Conservation (phyloP, 2,888 invertebrate genomes). For the Ommatoiulus sabulosus region DNA sequence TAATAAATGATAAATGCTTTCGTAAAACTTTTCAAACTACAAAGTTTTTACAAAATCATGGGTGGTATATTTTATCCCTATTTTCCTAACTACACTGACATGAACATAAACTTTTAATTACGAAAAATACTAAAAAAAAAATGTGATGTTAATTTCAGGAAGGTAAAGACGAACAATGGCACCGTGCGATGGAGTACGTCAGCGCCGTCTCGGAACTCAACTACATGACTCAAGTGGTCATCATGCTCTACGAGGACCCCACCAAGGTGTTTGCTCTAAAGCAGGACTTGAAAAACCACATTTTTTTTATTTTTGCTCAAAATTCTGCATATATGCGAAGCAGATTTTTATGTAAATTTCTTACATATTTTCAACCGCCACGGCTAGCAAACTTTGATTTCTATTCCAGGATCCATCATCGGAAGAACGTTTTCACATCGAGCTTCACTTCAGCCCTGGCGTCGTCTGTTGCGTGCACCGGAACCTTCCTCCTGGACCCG, state of each 20-base stretch:
- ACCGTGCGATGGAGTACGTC: slow-evolving; percentile 97
- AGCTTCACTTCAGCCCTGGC: slow-evolving; percentile 98
- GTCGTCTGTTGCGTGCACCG: slow-evolving; percentile 96
- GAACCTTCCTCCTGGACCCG: slow-evolving; percentile 91
- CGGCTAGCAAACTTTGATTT: background rate
- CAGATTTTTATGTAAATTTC: background rate
- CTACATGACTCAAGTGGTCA: slow-evolving; percentile 99
- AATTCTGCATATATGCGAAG: background rate
- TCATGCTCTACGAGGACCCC: slow-evolving; percentile 99
- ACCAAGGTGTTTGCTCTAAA: slow-evolving; percentile 74
- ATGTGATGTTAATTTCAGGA: slow-evolving; percentile 70
- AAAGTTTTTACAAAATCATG: no score
- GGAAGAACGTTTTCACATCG: slow-evolving; percentile 88
- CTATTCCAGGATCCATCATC: slow-evolving; percentile 66
- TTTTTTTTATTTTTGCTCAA: no score
- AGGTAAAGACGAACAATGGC: slow-evolving; percentile 95
- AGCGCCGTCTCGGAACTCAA: slow-evolving; percentile 98
- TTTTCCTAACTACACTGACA: no score
- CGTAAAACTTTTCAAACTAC: no score
- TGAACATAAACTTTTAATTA: no score
- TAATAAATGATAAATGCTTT: no score
- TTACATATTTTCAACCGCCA: no score
- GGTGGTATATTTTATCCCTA: no score
- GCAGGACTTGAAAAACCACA: background rate
- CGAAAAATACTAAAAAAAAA: background rate